phyloP scores from a whole-genome alignment of 2,113 vertebrate species.

The Saccopteryx leptura region DNA sequence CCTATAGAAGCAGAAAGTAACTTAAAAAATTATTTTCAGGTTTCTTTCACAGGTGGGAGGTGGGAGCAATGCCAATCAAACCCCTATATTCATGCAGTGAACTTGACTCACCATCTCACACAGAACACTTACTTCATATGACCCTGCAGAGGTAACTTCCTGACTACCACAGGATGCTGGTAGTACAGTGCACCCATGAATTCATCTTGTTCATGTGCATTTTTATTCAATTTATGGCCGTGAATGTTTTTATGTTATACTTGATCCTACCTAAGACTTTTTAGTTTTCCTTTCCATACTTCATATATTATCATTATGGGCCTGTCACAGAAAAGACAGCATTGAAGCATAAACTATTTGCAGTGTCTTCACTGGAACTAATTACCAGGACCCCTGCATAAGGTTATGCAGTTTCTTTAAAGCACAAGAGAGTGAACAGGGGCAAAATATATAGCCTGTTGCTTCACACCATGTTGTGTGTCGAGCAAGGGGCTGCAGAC shows the following conservation, averaged over 20 bases:
- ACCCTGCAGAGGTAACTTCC: constrained; percentile 43
- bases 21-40: constrained; percentile 4
- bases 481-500: not conserved
- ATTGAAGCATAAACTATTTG: not conserved
- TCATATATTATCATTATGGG: constrained; percentile 35
- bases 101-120: constrained; percentile 36
- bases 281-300: constrained; percentile 40
- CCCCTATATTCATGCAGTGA: not conserved
- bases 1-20: constrained; percentile 17
- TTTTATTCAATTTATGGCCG: constrained; percentile 31
- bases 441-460: not conserved
- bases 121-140: constrained; percentile 55
- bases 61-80: constrained; percentile 47
- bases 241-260: constrained; percentile 14
- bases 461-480: not conserved
- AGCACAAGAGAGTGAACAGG: not conserved
- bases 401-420: not conserved
- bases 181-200: not conserved
- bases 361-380: not conserved
- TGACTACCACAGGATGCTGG: not conserved
- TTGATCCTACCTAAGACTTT: constrained; percentile 30
- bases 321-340: constrained; percentile 46
- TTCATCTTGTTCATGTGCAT: not conserved
- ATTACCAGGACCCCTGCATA: not conserved
- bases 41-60: constrained; percentile 53